phyloP scores from a whole-genome alignment of 2,113 vertebrate genomes.

The Okapia johnstoni region DNA sequence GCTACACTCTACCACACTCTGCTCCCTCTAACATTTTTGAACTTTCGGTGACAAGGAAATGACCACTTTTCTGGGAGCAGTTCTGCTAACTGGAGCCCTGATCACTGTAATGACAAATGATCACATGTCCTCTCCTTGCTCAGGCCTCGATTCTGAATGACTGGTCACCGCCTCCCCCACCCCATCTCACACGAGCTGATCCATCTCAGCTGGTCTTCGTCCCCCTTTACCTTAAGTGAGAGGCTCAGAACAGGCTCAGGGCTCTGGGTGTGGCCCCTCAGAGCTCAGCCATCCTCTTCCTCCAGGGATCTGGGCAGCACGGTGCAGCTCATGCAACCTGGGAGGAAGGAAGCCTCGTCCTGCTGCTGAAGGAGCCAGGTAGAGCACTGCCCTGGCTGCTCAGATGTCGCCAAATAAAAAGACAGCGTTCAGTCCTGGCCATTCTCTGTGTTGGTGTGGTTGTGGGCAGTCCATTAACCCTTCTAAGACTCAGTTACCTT shows the following conservation, averaged over 20 bases:
- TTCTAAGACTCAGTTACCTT: background rate
- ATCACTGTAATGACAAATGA: background rate
- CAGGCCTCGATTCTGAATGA: background rate
- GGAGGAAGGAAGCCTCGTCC: background rate
- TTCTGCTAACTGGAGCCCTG: background rate
- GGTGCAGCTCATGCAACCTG: background rate
- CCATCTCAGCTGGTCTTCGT: background rate
- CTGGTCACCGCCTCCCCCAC: background rate
- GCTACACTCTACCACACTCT: background rate
- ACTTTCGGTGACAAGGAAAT: background rate
- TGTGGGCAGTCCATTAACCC: background rate
- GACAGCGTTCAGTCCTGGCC: background rate
- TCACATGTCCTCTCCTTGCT: background rate
- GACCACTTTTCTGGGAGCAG: background rate
- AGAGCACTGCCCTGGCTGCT: background rate
- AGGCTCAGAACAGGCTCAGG: background rate
- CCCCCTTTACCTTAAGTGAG: background rate
- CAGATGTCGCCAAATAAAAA: background rate
- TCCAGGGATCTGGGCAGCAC: background rate
- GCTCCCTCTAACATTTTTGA: background rate
- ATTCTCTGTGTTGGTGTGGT: background rate
- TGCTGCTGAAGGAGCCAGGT: background rate
- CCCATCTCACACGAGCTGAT: background rate
- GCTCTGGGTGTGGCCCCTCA: background rate
- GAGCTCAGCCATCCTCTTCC: background rate